A percentile compares a stretch with the other conserved stretches of the same genome.
phyloP scores from a whole-genome alignment of 1,140 invertebrate species.

The Polypedilum pembai region DNA sequence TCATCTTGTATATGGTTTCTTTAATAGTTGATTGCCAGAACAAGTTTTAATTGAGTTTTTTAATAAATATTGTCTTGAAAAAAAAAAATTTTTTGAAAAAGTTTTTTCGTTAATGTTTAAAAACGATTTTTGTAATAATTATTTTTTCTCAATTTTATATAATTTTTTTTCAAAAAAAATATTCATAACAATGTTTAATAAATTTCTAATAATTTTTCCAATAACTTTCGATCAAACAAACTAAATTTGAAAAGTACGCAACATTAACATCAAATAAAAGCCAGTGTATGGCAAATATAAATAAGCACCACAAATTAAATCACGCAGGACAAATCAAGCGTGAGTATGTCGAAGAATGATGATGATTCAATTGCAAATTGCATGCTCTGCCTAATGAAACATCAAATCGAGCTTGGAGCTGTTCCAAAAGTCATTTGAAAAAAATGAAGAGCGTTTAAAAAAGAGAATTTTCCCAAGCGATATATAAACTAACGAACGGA shows the following conservation, averaged over 20 bases:
- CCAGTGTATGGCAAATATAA: background rate
- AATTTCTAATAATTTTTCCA: too few species aligned
- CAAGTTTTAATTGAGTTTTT: too few species aligned
- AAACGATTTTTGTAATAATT: too few species aligned
- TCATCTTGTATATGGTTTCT: too few species aligned
- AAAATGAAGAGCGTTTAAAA: background rate
- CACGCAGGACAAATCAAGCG: background rate
- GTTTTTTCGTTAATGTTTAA: too few species aligned
- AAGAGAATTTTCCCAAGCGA: background rate
- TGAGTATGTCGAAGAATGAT: background rate
- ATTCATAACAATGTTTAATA: too few species aligned
- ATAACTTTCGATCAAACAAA: too few species aligned
- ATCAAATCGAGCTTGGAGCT: constrained; percentile 14
- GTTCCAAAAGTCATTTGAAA: background rate
- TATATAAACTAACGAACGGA: background rate
- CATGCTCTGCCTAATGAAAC: constrained; percentile 15
- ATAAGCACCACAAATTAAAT: background rate
- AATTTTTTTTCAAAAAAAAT: too few species aligned
- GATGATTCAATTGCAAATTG: background rate
- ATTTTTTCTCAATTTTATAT: too few species aligned
- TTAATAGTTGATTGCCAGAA: too few species aligned
- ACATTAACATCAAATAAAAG: background rate
- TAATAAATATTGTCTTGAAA: too few species aligned
- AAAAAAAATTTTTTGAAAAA: too few species aligned
- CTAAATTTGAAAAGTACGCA: background rate